Base-by-base conservation (phyloP, 2,888 invertebrate species). In the Spisula subtruncata region DNA sequence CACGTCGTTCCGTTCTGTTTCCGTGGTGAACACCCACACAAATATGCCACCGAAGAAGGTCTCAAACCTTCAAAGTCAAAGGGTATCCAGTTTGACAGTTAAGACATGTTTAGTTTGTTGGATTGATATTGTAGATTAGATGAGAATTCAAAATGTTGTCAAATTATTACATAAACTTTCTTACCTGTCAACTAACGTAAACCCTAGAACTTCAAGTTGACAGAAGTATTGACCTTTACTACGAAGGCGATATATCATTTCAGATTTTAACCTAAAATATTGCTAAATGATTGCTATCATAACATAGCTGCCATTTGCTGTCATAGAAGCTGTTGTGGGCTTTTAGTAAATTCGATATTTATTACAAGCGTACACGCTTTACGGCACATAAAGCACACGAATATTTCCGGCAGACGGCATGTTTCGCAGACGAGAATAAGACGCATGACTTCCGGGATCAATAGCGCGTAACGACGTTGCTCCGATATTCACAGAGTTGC, bases 401-500 rank as follows among this genome's bases (percentile, higher is more conserved):
- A n/a, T 25, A n/a, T 66, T 66, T 66, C 60, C 60, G 60, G 25
- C 25, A 66, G 25, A 66, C 60, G 25, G 5, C 60, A 66, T 66
- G 60, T 66, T 51, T 25, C 60, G n/a, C 25, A 66, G 60, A 66
- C 60, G 60, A 66, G 60, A 66, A 66, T 66, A 66, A 66, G 25
- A 6, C 25, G 60, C 12, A n/a, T 66, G 60, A 66, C 25, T 66
- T 66, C 60, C 60, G 60, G n/a, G 60, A 66, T 66, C 60, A 66
- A 66, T 66, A 66, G 10, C 60, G 25, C 60, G 60, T 66, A 25
- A 66, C 60, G 25, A 25, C 60, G 60, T 60, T 60, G 60, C 60
- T 20, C 60, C 60, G 60, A 66, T 25, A n/a, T 25, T n/a, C 25
- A 2, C 10, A n/a, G 10, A n/a, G 20, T 25, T 66, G 60, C 25